These are phyloP conservation scores for Myiothlypis coronata DNA, from an alignment of 2,797 vertebrate species.

Conservation along the genomic window DNA sequence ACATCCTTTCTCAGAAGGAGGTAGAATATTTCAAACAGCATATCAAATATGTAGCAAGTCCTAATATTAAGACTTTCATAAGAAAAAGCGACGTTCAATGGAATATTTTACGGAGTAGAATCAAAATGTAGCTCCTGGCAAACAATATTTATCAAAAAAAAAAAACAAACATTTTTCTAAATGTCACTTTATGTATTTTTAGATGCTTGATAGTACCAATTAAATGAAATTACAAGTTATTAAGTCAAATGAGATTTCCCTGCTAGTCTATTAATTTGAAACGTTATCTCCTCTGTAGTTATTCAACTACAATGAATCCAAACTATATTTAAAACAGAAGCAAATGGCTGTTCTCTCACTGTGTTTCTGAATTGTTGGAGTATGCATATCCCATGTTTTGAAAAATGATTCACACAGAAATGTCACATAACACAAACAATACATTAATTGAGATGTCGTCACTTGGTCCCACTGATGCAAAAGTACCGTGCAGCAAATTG, in stretches of 20 bases:
- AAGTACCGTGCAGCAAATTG: background rate
- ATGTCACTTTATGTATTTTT: background rate
- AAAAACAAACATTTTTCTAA: background rate
- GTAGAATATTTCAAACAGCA: background rate
- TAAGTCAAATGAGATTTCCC: background rate
- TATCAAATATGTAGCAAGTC: background rate
- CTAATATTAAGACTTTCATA: background rate
- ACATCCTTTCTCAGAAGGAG: background rate
- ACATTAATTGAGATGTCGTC: rapidly evolving
- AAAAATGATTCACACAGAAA: background rate
- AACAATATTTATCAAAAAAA: background rate
- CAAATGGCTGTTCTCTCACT: background rate
- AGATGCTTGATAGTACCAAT: background rate
- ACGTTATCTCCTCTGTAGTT: background rate
- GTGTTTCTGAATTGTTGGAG: background rate
- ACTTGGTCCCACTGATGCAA: background rate
- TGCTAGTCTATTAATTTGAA: background rate
- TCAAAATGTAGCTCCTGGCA: background rate
- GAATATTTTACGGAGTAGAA: background rate
- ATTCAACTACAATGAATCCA: background rate
- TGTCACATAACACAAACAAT: background rate
- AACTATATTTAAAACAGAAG: background rate
- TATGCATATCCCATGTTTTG: background rate
- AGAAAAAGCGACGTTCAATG: background rate
- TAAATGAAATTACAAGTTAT: background rate